phyloP scores from a whole-genome alignment of 2,797 vertebrate species.

The Macrochelys suwanniensis region DNA sequence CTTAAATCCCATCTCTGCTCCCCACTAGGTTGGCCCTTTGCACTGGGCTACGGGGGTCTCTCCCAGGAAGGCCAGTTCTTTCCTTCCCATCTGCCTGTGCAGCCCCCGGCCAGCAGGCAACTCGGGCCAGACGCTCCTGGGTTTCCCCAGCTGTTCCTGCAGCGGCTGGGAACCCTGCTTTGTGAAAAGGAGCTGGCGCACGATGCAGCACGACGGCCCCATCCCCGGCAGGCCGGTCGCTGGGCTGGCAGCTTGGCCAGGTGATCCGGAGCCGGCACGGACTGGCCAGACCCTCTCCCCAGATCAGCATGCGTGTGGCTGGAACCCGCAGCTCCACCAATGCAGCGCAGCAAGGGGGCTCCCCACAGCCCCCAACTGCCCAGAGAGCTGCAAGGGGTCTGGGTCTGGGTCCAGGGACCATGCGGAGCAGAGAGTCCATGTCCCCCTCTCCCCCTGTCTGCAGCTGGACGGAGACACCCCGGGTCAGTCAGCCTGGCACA shows the following conservation, averaged over 20 bases:
- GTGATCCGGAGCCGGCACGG: too few relatives aligned
- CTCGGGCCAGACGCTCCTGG: too few relatives aligned
- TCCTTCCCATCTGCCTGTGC: too few relatives aligned
- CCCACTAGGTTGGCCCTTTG: not conserved
- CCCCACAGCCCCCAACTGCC: not conserved
- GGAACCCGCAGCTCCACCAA: too few relatives aligned
- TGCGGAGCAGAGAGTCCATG: not conserved
- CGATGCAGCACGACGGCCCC: not conserved
- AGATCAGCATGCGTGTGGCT: not conserved
- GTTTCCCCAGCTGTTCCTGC: not conserved
- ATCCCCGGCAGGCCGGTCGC: not conserved
- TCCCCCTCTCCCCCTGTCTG: not conserved
- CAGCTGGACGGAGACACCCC: not conserved
- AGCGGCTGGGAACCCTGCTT: not conserved
- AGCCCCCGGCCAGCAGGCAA: too few relatives aligned
- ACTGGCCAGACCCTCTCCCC: too few relatives aligned
- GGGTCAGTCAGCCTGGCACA: not conserved
- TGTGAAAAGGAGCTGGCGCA: too few relatives aligned
- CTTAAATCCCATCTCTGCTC: not conserved
- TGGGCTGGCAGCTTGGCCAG: too few relatives aligned
- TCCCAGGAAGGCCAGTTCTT: too few relatives aligned
- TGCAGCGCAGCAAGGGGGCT: too few relatives aligned
- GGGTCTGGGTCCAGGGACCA: not conserved
- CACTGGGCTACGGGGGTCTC: not conserved
- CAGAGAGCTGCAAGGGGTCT: not conserved